Evolutionary conservation across 2,888 invertebrate species (phyloP), one percentile per base, ranked within the genome.

Genomic region (Stenolophus ochropezus): DNA sequence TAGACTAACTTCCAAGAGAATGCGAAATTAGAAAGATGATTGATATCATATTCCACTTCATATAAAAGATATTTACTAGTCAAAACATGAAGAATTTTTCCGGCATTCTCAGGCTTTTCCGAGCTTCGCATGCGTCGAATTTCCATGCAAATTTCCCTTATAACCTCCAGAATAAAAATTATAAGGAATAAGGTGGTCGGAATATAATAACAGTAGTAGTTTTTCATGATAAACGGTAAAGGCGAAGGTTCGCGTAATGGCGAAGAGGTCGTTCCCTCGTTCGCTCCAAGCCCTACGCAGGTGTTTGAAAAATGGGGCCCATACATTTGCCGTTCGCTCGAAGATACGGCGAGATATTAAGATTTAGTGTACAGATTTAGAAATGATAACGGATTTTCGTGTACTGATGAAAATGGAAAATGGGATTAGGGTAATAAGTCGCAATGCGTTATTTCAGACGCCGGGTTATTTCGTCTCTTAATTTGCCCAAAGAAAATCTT

Each of bases 151-250:
- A 77, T 77, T 77, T 58, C 21, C 58, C 42, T 61, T 77, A 61
- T 58, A 42, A 42, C 27, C 56, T 56, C 20, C 33, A 33, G 76
- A 61, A 77, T 77, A 77, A 77, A 77, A 77, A 77, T 77, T 77
- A 58, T 58, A 77, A 27, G 76, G 49, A 77, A 77, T 77, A 77
- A 77, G 76, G 58, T 58, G 58, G 18, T 27, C 76, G 18, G 58
- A 58, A 77, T 77, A 77, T 77, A 58, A 77, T 77, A 77, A 77
- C 76, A 77, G 21, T 42, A 42, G 76, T 33, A 25, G 76, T 77
- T 58, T 77, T 77, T 77, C 76, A 77, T 77, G 61, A 77, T 77
- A 77, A 77, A 77, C 76, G 76, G 33, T 77, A 61, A 77, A 77
- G 58, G 76, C 58, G 33, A 42, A 58, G 56, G 58, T n/a, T n/a